Base-by-base conservation (phyloP, 1,140 invertebrate species). In the Calosoma granatense region DNA sequence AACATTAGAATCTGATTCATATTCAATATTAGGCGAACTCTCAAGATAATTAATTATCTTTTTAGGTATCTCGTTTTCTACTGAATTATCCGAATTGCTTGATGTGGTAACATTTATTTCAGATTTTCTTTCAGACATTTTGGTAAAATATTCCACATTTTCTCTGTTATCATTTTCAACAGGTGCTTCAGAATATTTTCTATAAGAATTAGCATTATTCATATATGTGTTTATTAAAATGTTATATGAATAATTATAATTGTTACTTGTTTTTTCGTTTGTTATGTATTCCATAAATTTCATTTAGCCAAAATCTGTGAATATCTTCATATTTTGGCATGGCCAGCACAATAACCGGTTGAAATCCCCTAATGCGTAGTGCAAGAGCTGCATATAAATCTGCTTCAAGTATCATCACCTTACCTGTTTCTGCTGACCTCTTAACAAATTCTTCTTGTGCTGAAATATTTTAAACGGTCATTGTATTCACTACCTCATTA, bases 201-300 rank as follows among this genome's bases (percentile, higher is more conserved):
- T n/a, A n/a, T n/a, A n/a, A n/a, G n/a, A n/a, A n/a, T n/a, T n/a
- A n/a, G n/a, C n/a, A n/a, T n/a, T n/a, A n/a, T n/a, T n/a, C n/a
- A n/a, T n/a, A n/a, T n/a, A n/a, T n/a, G n/a, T n/a, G n/a, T n/a
- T n/a, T n/a, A n/a, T n/a, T n/a, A n/a, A n/a, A n/a, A n/a, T n/a
- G n/a, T n/a, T n/a, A n/a, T n/a, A n/a, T n/a, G n/a, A n/a, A n/a
- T n/a, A n/a, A n/a, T n/a, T n/a, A n/a, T n/a, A n/a, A n/a, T n/a
- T n/a, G n/a, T n/a, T n/a, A n/a, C n/a, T n/a, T n/a, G n/a, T n/a
- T n/a, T n/a, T n/a, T n/a, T n/a, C n/a, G n/a, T n/a, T n/a, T n/a
- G n/a, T n/a, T n/a, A n/a, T n/a, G n/a, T n/a, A n/a, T n/a, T n/a
- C 15, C 21, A 53, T 53, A 53, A 53, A 2, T 21, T 53, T 53